A percentile compares a stretch with the other conserved stretches of the same genome.
Evolutionary conservation across 2,113 vertebrate genomes (phyloP).

Genomic region (Scalopus aquaticus): DNA sequence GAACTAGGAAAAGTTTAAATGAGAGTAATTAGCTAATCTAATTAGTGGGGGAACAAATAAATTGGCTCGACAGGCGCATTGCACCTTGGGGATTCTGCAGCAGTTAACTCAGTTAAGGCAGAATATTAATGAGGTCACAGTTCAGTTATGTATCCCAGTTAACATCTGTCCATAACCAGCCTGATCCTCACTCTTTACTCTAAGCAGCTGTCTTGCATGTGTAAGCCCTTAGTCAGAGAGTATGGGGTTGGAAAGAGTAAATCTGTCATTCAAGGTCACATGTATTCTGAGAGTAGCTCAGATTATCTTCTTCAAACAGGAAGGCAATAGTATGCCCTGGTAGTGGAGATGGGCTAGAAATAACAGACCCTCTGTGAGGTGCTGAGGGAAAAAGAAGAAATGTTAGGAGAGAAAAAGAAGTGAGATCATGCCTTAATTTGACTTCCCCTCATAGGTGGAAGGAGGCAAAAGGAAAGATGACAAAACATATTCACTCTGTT

Average conservation of each 20-base stretch:
- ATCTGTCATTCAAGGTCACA: constrained; percentile 37
- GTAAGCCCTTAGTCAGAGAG: constrained; percentile 8
- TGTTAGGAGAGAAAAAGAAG: constrained; percentile 37
- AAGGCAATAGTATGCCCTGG: neutral
- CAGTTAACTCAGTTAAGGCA: constrained; percentile 43
- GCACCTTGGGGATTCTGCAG: constrained; percentile 54
- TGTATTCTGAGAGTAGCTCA: neutral
- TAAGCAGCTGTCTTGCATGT: constrained; percentile 34
- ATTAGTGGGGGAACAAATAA: constrained; percentile 61
- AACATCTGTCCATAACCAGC: constrained; percentile 35
- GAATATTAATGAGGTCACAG: constrained; percentile 68
- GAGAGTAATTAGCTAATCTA: constrained; percentile 64
- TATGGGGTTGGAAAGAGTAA: neutral
- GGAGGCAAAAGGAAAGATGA: neutral
- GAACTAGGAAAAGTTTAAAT: constrained; percentile 61
- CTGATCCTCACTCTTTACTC: neutral
- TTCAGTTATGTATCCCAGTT: constrained; percentile 53
- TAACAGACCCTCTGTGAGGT: neutral
- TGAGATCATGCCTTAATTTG: neutral
- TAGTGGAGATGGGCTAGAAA: neutral
- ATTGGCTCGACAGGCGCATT: constrained; percentile 49
- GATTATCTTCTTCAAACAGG: neutral
- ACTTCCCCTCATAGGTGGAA: neutral
- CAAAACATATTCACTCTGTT: neutral
- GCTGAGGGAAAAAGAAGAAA: neutral